Conservation (phyloP, 2,888 invertebrate genomes). For the Eupelmus urozonus region DNA sequence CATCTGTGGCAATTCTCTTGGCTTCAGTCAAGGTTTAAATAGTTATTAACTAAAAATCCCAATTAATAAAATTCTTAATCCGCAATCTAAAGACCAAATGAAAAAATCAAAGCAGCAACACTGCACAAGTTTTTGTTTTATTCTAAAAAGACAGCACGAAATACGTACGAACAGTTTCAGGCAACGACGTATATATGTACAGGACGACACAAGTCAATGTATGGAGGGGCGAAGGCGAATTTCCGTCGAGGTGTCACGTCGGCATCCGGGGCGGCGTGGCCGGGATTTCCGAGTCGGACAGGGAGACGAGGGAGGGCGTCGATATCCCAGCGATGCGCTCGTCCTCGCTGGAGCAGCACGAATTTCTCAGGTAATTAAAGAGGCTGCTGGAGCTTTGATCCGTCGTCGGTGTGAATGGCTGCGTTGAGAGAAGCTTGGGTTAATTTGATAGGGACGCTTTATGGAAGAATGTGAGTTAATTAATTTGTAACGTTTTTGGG, state of each 20-base stretch:
- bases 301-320: constrained; percentile 64
- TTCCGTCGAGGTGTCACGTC: background rate
- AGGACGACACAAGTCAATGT: background rate
- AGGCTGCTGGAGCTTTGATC: constrained; percentile 6
- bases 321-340: constrained; percentile 62
- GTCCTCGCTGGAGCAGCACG: constrained; percentile 56
- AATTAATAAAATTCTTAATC: too few species aligned
- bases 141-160: constrained; percentile 8
- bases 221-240: background rate
- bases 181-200: background rate
- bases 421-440: too few species aligned
- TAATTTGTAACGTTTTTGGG: too few species aligned
- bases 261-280: background rate
- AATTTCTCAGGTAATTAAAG: constrained; percentile 21
- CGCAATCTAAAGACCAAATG: too few species aligned
- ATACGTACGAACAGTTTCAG: too few species aligned
- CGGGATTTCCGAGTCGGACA: constrained; percentile 62
- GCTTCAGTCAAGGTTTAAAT: too few species aligned
- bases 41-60: too few species aligned
- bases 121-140: constrained; percentile 39
- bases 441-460: too few species aligned
- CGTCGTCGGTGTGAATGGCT: constrained; percentile 2
- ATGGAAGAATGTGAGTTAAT: too few species aligned
- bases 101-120: too few species aligned
- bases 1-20: too few species aligned